phyloP scores from a whole-genome alignment of 2,888 invertebrate species.

The Athrips mouffetella region DNA sequence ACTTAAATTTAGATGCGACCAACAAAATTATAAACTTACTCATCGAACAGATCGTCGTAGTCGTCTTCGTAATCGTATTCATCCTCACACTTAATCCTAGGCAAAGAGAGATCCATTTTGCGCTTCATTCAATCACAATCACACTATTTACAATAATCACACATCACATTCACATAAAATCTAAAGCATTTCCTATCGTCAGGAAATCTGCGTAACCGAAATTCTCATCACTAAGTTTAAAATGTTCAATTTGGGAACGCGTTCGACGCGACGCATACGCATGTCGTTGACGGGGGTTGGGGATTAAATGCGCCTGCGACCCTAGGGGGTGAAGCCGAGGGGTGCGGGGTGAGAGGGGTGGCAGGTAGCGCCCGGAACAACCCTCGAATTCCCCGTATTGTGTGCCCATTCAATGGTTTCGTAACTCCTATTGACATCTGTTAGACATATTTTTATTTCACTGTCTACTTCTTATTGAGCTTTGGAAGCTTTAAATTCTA shows the following conservation, averaged over 20 bases:
- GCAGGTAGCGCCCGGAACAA: conserved; percentile 55
- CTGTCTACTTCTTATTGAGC: no score
- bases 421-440: not conserved
- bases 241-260: conserved; percentile 3
- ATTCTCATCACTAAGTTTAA: not conserved
- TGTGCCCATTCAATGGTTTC: conserved; percentile 37
- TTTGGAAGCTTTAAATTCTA: not conserved
- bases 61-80: conserved; percentile 55
- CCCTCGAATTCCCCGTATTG: conserved; percentile 57
- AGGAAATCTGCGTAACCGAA: not conserved
- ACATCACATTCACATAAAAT: conserved; percentile 31
- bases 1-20: no score
- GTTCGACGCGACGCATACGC: conserved; percentile 4
- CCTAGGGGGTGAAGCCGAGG: conserved; percentile 6
- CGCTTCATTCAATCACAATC: conserved; percentile 26
- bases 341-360: conserved; percentile 26
- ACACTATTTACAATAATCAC: conserved; percentile 30
- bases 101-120: conserved; percentile 65
- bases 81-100: conserved; percentile 56
- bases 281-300: conserved; percentile 11
- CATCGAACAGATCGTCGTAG: conserved; percentile 13
- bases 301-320: conserved; percentile 10
- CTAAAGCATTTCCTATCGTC: not conserved
- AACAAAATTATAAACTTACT: conserved; percentile 14
- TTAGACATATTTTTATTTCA: not conserved